Evolutionary conservation across 1,140 invertebrate species (phyloP).

Genomic region (Mya arenaria): DNA sequence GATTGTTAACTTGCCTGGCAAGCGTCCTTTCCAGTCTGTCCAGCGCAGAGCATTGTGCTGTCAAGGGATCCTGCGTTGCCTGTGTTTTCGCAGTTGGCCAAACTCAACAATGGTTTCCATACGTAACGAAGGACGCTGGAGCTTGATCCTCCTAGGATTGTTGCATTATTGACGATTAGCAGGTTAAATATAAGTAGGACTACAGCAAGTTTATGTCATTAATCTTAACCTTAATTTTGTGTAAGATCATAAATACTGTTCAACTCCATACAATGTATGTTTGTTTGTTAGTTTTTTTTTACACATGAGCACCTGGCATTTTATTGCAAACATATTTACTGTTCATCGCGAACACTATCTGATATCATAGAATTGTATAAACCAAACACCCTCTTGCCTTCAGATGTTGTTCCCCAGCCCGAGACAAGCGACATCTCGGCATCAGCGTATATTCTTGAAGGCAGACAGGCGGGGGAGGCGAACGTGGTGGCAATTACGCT

Average conservation of each 20-base stretch:
- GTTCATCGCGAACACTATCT: no score
- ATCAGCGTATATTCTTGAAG: background rate
- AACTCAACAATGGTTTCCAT: background rate
- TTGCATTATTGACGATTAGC: no score
- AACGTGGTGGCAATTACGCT: no score
- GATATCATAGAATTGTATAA: no score
- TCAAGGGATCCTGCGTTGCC: background rate
- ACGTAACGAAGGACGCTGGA: constrained; percentile 9
- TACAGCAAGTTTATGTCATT: no score
- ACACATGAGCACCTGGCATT: no score
- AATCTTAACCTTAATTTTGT: no score
- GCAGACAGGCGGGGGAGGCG: constrained; percentile 29
- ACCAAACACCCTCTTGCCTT: constrained; percentile 27
- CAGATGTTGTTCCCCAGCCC: constrained; percentile 39
- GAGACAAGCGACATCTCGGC: constrained; percentile 23
- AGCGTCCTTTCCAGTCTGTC: constrained; percentile 50
- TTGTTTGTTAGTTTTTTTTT: no score
- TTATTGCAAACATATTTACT: no score
- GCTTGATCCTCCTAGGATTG: constrained; percentile 27
- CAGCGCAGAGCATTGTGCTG: constrained; percentile 52
- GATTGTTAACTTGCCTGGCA: constrained; percentile 58
- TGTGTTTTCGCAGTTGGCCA: background rate
- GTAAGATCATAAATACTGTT: no score
- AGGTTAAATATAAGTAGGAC: no score
- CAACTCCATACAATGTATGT: no score